Base-by-base conservation (phyloP, 2,888 invertebrate genomes). In the Dasysyrphus albostriatus region DNA sequence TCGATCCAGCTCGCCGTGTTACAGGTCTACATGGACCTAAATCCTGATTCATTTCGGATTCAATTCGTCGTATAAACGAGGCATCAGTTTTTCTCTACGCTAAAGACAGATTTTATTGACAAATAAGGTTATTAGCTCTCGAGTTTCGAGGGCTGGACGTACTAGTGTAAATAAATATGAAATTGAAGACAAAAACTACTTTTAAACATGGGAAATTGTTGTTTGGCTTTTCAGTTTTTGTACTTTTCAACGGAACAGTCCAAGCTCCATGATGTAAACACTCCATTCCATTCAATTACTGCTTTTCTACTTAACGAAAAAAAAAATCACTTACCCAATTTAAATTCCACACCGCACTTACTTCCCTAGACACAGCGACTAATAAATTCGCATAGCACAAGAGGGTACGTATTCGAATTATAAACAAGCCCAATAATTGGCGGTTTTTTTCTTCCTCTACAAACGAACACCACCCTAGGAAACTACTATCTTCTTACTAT, bases 381-480 rank as follows among this genome's bases (percentile, higher is more conserved):
- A 69, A 76, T 82, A 82, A 75, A 70, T 70, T 61, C 58, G 16
- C 51, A 12, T 42, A 42, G 54, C 16, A 6, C n/a, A 37, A 72
- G 34, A 5, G 54, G 42, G 32, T 51, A 47, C 77, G n/a, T n/a
- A 70, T 42, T 44, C 24, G 47, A 74, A 54, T 73, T 73, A 69
- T 85, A 77, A 77, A 63, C 49, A 75, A 69, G 39, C 39, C 65
- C 56, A 47, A 69, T 44, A 34, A 76, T 67, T 74, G 73, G 29
- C 10, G 58, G 69, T 51, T 58, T 16, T 58, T 37, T 37, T 61
- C 9, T 1, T 56, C 0, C 5, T 42, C 8, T 19, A n/a, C 63
- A 74, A 87, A 82, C 78, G 63, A 74, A 77, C n/a, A n/a, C 42
- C 63, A 47, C 32, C 32, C 73, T 19, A 69, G 72, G 82, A 81